phyloP scores from a whole-genome alignment of 1,140 invertebrate genomes.

The Asbolus verrucosus region DNA sequence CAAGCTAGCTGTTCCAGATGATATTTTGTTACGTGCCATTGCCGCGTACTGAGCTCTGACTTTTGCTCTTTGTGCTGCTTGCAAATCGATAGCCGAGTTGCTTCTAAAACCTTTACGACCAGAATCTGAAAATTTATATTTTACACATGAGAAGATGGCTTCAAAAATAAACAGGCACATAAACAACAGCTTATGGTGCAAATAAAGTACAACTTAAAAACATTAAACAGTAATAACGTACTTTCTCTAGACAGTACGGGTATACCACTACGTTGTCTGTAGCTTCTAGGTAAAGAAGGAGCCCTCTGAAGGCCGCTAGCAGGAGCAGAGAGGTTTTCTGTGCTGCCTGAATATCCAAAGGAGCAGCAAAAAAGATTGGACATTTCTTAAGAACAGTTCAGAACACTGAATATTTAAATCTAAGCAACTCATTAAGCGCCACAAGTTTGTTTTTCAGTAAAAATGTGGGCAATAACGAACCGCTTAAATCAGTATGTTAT shows the following conservation, averaged over 20 bases:
- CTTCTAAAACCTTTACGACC: constrained; percentile 74
- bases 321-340: constrained; percentile 68
- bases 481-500: too few species aligned
- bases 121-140: constrained; percentile 52
- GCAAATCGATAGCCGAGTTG: constrained; percentile 93
- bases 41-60: constrained; percentile 83
- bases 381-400: too few species aligned
- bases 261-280: constrained; percentile 72
- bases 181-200: constrained; percentile 9
- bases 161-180: constrained; percentile 39
- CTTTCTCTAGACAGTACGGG: constrained; percentile 68
- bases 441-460: too few species aligned
- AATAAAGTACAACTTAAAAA: too few species aligned
- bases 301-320: constrained; percentile 68
- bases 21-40: constrained; percentile 78
- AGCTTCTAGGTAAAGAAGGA: constrained; percentile 71
- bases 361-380: constrained; percentile 51
- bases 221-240: constrained; percentile 55
- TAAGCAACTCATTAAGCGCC: too few species aligned
- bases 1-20: constrained; percentile 76
- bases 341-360: constrained; percentile 66
- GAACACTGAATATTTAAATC: constrained; percentile 23
- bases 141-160: not conserved
- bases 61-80: constrained; percentile 87
- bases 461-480: too few species aligned